phyloP scores from a whole-genome alignment of 2,888 invertebrate genomes.

The Rapana venosa region DNA sequence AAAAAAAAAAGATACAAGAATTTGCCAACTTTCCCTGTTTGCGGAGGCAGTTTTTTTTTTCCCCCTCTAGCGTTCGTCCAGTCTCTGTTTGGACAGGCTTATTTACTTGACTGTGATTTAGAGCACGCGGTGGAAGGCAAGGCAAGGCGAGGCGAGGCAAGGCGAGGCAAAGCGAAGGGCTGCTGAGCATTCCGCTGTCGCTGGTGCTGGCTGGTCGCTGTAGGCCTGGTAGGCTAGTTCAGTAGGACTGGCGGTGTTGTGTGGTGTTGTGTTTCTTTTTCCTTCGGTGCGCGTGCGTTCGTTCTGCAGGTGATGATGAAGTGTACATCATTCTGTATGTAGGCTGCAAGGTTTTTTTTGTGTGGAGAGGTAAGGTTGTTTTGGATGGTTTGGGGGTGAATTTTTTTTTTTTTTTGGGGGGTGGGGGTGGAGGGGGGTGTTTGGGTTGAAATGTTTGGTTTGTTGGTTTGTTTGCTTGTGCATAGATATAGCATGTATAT shows the following conservation, averaged over 20 bases:
- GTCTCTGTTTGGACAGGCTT: too few relatives aligned
- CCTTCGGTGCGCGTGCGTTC: background rate
- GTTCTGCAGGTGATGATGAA: background rate
- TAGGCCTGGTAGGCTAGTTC: background rate
- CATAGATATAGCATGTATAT: background rate
- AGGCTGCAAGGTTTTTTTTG: background rate
- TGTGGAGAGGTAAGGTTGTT: too few relatives aligned
- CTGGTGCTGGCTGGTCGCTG: background rate
- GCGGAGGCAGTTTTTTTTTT: too few relatives aligned
- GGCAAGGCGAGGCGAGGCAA: background rate
- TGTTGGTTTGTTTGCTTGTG: background rate
- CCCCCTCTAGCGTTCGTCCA: too few relatives aligned
- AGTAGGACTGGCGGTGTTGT: background rate
- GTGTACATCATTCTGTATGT: background rate
- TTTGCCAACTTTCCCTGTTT: too few relatives aligned
- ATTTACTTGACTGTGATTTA: too few relatives aligned
- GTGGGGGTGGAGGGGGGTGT: too few relatives aligned
- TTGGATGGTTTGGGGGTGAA: background rate
- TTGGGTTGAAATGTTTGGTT: background rate
- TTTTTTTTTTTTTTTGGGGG: too few relatives aligned
- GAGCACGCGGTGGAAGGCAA: background rate
- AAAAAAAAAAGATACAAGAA: too few relatives aligned
- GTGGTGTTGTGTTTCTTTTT: background rate
- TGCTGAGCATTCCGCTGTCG: background rate
- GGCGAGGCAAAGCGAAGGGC: background rate